Evolutionary conservation across 2,888 invertebrate genomes (phyloP).

Genomic region (Andrena flavipes): DNA sequence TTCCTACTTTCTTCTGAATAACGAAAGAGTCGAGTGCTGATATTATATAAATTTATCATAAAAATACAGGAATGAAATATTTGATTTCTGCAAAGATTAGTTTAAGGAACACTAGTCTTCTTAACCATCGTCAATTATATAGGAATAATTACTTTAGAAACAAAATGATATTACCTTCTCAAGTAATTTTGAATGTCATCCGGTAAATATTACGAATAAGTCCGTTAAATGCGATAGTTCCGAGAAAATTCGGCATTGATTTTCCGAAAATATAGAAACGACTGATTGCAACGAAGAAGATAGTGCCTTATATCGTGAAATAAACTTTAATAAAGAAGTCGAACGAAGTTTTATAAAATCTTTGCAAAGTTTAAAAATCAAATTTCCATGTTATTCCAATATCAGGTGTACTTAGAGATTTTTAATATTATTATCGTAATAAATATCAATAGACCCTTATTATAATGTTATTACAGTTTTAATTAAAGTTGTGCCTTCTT

Average conservation of each 20-base stretch:
- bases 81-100: constrained; percentile 39
- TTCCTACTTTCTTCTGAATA: constrained; percentile 37
- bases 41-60: constrained; percentile 46
- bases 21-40: constrained; percentile 33
- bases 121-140: constrained; percentile 49
- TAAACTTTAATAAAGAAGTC: constrained; percentile 46
- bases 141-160: constrained; percentile 40
- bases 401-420: constrained; percentile 69
- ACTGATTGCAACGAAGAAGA: constrained; percentile 70
- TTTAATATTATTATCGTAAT: constrained; percentile 45
- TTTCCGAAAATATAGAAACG: constrained; percentile 49
- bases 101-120: constrained; percentile 65
- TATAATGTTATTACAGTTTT: constrained; percentile 22
- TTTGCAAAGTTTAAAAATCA: constrained; percentile 25
- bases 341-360: constrained; percentile 44
- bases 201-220: constrained; percentile 1
- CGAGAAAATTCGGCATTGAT: constrained; percentile 5
- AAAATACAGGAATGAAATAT: constrained; percentile 37
- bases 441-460: constrained; percentile 37
- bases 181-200: constrained; percentile 25
- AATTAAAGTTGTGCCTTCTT: constrained; percentile 28
- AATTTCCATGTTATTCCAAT: constrained; percentile 46
- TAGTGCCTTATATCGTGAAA: constrained; percentile 69
- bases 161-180: constrained; percentile 42
- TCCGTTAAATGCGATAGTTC: constrained; percentile 7